phyloP scores from a whole-genome alignment of 1,140 invertebrate genomes.

The Mercenaria mercenaria region DNA sequence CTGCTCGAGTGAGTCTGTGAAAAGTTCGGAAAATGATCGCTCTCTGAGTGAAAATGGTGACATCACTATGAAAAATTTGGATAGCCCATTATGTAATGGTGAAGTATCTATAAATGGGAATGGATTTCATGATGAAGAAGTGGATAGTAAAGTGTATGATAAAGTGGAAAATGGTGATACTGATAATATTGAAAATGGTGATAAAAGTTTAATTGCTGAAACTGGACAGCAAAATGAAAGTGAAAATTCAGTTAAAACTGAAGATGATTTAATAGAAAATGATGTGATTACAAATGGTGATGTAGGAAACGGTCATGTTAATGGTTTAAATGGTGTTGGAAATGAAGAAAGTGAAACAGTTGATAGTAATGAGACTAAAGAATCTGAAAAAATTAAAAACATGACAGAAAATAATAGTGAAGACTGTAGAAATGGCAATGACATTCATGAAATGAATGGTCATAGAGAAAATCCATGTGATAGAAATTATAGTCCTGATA shows the following conservation, averaged over 20 bases:
- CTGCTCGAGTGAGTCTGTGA: conserved; percentile 51
- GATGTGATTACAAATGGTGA: conserved; percentile 29
- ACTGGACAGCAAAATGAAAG: conserved; percentile 38
- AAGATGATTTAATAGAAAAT: conserved; percentile 4
- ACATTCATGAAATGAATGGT: conserved; percentile 42
- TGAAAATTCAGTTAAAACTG: background rate
- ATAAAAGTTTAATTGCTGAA: background rate
- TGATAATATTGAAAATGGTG: conserved; percentile 53
- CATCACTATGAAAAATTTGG: conserved; percentile 49
- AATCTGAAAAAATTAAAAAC: conserved; percentile 3
- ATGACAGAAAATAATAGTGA: background rate
- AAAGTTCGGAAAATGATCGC: conserved; percentile 56
- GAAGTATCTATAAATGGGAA: conserved; percentile 33
- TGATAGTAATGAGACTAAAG: background rate
- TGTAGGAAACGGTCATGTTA: background rate
- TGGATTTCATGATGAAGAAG: conserved; percentile 38
- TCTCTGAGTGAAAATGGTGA: conserved; percentile 41
- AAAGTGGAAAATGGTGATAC: conserved; percentile 4
- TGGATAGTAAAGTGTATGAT: background rate
- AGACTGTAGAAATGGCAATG: conserved; percentile 49
- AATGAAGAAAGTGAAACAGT: background rate
- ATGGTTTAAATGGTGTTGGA: conserved; percentile 21
- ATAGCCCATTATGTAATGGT: conserved; percentile 32
- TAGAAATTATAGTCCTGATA: conserved; percentile 29
- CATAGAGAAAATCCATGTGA: conserved; percentile 4